Base-by-base conservation (phyloP, 2,113 vertebrate species). In the Rhea americana region DNA sequence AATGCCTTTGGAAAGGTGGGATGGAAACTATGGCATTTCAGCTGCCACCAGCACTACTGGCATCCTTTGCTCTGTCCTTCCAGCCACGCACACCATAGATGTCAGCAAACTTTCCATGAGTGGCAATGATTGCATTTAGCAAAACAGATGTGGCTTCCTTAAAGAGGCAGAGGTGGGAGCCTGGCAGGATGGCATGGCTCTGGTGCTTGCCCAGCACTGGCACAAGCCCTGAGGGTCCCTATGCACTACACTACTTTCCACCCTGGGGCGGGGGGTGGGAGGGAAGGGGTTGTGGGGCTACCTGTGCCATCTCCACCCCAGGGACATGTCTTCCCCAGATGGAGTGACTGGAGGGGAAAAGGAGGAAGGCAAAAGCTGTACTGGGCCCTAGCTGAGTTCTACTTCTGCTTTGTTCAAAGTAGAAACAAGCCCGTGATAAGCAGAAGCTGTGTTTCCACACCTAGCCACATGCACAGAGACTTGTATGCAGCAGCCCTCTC, bases 221-320 rank as follows among this genome's bases (percentile, higher is more conserved):
- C 55, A 56, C 13, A 16, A 30, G 28, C 17, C 67, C 24, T 32
- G 18, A 58, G 39, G 55, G 59, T 30, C 43, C 18, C 56, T 3
- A 2, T 4, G 11, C 13, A 30, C 19, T 11, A 58, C 21, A 3
- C 39, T 30, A 16, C 15, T 10, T 4, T 5, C 5, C 37, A 56
- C 9, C 4, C 19, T 21, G 12, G 24, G 17, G 9, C 9, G 7
- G 9, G 11, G 7, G 3, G 8, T 19, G 35, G 35, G 35, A 35
- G 35, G 35, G 35, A 35, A 35, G 35, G 35, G 35, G 35, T 35
- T 41, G 1, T 3, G 41, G 76, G 18, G 13, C 17, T 11, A 6
- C 9, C 11, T 0, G 0, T 17, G 19, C 5, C 3, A 0, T n/a
- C 35, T 35, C n/a, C 39, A 63, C 51, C 35, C 11, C 0, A 1